Evolutionary conservation across 1,140 invertebrate species (phyloP).

Genomic region (Bombus consobrinus): DNA sequence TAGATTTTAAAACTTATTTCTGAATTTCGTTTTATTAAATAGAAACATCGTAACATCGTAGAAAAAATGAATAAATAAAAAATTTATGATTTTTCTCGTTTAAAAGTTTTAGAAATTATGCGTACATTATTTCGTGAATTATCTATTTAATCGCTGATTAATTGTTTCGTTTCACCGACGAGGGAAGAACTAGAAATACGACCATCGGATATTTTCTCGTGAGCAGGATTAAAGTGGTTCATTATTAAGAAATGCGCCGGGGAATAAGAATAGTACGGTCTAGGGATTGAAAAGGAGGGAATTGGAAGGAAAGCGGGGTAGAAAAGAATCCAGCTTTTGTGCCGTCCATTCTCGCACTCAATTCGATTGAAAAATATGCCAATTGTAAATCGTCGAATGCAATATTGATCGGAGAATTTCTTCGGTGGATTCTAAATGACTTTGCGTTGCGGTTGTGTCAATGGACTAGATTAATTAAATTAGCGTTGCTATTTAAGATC

Average conservation of each 20-base stretch:
- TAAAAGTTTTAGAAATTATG: too few species aligned
- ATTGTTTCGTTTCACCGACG: conserved; percentile 38
- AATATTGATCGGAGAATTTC: background rate
- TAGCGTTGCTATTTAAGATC: too few species aligned
- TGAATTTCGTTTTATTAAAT: too few species aligned
- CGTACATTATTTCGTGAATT: background rate
- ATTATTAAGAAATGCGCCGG: conserved; percentile 68
- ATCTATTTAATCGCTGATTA: conserved; percentile 50
- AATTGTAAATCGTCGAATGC: conserved; percentile 31
- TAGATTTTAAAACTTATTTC: too few species aligned
- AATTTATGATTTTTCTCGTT: too few species aligned
- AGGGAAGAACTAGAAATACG: conserved; percentile 53
- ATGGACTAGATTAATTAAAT: too few species aligned
- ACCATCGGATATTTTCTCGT: conserved; percentile 41
- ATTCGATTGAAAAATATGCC: conserved; percentile 42
- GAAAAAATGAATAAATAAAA: too few species aligned
- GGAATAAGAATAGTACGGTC: conserved; percentile 34
- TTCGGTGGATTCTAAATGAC: background rate
- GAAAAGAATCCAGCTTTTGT: conserved; percentile 48
- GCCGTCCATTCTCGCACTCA: conserved; percentile 27
- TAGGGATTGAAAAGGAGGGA: conserved; percentile 21
- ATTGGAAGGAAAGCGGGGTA: conserved; percentile 37
- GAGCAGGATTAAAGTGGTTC: conserved; percentile 66
- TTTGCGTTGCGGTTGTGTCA: too few species aligned
- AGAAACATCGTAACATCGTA: too few species aligned